phyloP scores from a whole-genome alignment of 1,140 invertebrate species.

The Sitophilus oryzae region DNA sequence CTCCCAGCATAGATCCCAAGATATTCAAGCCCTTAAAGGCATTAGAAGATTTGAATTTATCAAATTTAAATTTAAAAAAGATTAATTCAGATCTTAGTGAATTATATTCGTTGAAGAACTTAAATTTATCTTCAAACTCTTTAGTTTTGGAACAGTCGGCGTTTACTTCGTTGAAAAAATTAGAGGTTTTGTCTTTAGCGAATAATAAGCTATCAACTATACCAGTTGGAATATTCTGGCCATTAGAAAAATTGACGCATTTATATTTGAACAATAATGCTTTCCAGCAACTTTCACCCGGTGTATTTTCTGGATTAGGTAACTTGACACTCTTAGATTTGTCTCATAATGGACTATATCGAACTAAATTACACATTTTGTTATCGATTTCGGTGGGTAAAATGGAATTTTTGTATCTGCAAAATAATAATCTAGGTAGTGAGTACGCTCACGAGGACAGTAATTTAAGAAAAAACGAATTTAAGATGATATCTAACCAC shows the following conservation, averaged over 20 bases:
- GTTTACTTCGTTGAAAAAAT: neutral
- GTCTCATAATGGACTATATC: neutral
- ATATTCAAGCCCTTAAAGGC: conserved; percentile 3
- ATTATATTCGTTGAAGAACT: conserved; percentile 1
- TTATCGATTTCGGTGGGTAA: neutral
- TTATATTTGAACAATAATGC: conserved; percentile 13
- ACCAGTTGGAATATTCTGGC: neutral
- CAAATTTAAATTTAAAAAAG: conserved; percentile 7
- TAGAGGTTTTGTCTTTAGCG: conserved; percentile 7
- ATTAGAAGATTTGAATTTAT: conserved; percentile 3
- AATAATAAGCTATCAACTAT: conserved; percentile 2
- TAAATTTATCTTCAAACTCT: conserved; percentile 6
- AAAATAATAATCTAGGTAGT: conserved; percentile 9
- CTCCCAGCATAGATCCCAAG: neutral
- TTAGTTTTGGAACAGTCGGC: neutral
- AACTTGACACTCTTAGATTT: conserved; percentile 9
- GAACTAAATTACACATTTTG: conserved; percentile 10
- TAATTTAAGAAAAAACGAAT: conserved; percentile 1
- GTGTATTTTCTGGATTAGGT: conserved; percentile 5
- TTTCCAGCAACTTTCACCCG: conserved; percentile 6
- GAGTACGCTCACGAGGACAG: conserved; percentile 7
- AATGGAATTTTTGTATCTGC: conserved; percentile 4
- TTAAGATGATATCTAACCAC: conserved; percentile 1
- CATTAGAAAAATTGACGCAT: conserved; percentile 7
- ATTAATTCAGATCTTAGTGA: neutral